Percentiles rank a stretch among this genome's conserved stretches.
phyloP scores from a whole-genome alignment of 2,888 invertebrate species.

The Acanthosepion lycidas region DNA sequence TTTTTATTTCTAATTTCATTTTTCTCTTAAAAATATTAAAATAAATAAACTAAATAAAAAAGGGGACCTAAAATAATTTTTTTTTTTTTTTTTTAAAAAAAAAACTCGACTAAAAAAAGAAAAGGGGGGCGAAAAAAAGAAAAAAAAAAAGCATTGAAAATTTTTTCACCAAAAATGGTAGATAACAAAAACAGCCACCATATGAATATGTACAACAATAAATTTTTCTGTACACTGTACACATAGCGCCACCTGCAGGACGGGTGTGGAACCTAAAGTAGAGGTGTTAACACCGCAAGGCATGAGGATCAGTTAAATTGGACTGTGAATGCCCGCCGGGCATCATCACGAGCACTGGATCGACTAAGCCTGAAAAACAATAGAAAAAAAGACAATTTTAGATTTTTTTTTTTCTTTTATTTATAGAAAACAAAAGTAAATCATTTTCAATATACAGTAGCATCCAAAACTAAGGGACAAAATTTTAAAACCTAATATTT shows the following conservation, averaged over 20 bases:
- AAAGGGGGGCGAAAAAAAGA: neutral
- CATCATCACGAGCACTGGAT: slow-evolving; percentile 45
- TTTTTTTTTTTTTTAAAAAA: neutral
- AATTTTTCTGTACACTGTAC: slow-evolving; percentile 44
- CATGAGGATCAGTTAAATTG: slow-evolving; percentile 45
- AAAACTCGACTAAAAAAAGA: neutral
- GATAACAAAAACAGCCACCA: slow-evolving; percentile 17
- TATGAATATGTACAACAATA: slow-evolving; percentile 1
- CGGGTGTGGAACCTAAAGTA: slow-evolving; percentile 25
- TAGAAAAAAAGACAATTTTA: neutral
- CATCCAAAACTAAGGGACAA: no score
- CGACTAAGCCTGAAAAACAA: slow-evolving; percentile 25
- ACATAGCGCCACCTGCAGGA: slow-evolving; percentile 37
- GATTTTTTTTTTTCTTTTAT: neutral
- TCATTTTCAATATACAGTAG: no score
- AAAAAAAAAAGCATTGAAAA: neutral
- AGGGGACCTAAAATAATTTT: neutral
- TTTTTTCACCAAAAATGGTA: neutral
- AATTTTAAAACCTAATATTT: no score
- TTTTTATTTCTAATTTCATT: no score
- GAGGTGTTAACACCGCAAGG: slow-evolving; percentile 42
- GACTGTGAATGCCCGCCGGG: slow-evolving; percentile 43
- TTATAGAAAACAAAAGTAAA: neutral
- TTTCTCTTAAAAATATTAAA: no score
- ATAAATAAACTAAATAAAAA: no score